Base-by-base conservation (phyloP, 2,888 invertebrate species). In the Campaea margaritaria region DNA sequence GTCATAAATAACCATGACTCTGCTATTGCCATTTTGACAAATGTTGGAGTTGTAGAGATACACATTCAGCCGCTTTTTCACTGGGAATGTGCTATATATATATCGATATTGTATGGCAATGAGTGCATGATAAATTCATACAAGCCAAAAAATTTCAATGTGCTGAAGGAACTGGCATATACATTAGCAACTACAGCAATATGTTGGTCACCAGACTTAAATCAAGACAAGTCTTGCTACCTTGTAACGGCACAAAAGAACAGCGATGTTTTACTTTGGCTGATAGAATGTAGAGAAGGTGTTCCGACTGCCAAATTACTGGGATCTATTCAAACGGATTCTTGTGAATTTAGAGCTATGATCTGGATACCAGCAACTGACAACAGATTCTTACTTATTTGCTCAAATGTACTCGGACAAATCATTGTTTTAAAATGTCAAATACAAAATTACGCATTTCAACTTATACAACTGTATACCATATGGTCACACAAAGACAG, bases 181-280 rank as follows among this genome's bases (percentile, higher is more conserved):
- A 67, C 61, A 4, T 59, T 89, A 10, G 79, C 78, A 62, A 79
- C 87, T 1, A 73, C 75, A 12, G 76, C 87, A 0, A 68, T 89
- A 1, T 86, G 87, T 61, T 92, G 91, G 90, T 73, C 81, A 0
- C 73, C 81, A 0, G 49, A 62, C 13, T 51, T 77, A 34, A 76
- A 80, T 60, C 10, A 45, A 0, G 73, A 85, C 54, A 69, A 69
- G 7, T 75, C 81, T 2, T 85, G 85, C 60, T 83, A 77, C 51
- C 85, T 92, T 55, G 79, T 84, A 0, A 87, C 91, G 0, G 82
- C 84, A 36, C 91, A 91, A 62, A 90, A 81, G 67, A 85, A 82
- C 75, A 80, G 81, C 7, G 60, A 64, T 0, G 62, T 91, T 27
- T 52, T 86, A 36, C 76, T 91, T 56, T 92, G 91, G 92, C 60